Base-by-base conservation (phyloP, 2,113 vertebrate genomes). In the Mellivora capensis region DNA sequence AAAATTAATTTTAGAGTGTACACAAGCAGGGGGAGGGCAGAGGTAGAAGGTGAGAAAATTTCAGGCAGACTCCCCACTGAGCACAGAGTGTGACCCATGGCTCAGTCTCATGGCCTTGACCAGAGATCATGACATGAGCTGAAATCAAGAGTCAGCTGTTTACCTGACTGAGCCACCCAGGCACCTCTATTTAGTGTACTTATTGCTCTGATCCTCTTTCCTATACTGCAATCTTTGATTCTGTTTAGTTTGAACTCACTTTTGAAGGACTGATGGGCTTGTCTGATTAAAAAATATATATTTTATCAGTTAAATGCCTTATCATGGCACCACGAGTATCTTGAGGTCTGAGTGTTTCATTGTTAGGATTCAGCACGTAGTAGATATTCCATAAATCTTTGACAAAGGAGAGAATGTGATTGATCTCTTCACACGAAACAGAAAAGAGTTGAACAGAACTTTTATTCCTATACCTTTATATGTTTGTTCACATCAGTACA, bases 401-500 rank as follows among this genome's bases (percentile, higher is more conserved):
- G 31, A 61, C 95, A 23, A 52, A 39, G 79, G 11, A 71, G 88
- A n/a, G 20, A 76, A 93, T 97, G 67, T 96, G 52, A 20, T 76
- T 96, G 14, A 97, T 85, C 29, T 97, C 62, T 52, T 76, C 29
- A 87, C 20, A 97, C 81, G 95, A 25, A 91, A 76, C 54, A 71
- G 83, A 74, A 54, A 88, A 94, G 77, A 96, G 84, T 83, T 52
- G 91, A 83, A 31, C 31, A 93, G n/a, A 96, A 67, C 15, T 87
- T 80, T 89, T 80, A 79, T 79, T 80, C 34, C 17, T 93, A 34
- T 15, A 83, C 90, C 52, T 93, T 29, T 69, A 7, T 44, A 64
- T 17, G 84, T 72, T 54, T 95, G 72, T 91, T 96, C 54, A 88
- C 7, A 31, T 81, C 71, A 76, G 4, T 72, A 94, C 79, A 89